Conservation (phyloP, 2,888 invertebrate genomes). For the Bombylius discolor region DNA sequence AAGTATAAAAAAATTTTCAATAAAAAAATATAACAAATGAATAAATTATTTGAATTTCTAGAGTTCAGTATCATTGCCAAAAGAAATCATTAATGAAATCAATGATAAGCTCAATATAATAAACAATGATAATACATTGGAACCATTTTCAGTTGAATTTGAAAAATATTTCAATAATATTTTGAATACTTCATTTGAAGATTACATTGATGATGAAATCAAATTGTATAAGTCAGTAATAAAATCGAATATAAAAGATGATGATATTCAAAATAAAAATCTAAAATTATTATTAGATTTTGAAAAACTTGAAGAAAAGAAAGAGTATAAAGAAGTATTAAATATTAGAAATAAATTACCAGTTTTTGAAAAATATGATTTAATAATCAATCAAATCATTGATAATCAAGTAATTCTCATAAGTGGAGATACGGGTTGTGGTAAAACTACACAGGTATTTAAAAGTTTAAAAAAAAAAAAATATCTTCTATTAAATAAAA, state of each 20-base stretch:
- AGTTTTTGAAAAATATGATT: conserved; percentile 45
- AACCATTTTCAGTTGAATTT: conserved; percentile 18
- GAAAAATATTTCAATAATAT: conserved; percentile 23
- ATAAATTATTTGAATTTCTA: conserved; percentile 8
- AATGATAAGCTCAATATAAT: conserved; percentile 18
- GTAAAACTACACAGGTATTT: conserved; percentile 84
- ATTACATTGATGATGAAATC: conserved; percentile 18
- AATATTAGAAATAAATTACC: conserved; percentile 53
- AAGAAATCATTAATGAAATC: conserved; percentile 18
- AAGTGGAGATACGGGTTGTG: conserved; percentile 80
- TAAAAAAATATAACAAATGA: no score
- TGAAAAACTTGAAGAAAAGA: conserved; percentile 4
- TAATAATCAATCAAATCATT: conserved; percentile 48
- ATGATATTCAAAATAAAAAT: background rate
- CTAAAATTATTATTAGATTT: conserved; percentile 12
- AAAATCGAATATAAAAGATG: background rate
- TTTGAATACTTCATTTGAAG: conserved; percentile 21
- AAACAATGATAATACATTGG: conserved; percentile 12
- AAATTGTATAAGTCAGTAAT: background rate
- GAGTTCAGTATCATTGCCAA: conserved; percentile 23
- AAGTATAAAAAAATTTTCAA: no score
- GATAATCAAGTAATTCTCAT: conserved; percentile 61
- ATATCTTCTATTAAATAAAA: no score
- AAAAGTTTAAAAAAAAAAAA: no score
- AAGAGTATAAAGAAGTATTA: conserved; percentile 43